phyloP scores from a whole-genome alignment of 2,797 vertebrate genomes.

The Liasis olivaceus region DNA sequence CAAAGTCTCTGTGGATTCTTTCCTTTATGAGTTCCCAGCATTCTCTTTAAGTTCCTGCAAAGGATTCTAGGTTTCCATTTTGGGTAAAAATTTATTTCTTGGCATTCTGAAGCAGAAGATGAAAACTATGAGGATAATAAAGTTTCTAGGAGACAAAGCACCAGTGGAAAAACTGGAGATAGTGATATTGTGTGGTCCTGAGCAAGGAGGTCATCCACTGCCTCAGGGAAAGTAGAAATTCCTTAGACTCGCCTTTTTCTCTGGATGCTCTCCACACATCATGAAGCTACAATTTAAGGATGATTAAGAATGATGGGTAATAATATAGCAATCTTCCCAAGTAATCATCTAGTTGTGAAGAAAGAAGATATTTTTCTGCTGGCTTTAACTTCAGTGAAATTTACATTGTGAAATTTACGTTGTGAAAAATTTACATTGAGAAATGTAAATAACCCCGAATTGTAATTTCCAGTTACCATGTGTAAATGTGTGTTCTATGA shows the following conservation, averaged over 20 bases:
- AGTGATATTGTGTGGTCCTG: background rate
- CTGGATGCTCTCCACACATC: background rate
- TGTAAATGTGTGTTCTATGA: background rate
- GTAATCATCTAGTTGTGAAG: background rate
- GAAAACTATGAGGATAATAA: background rate
- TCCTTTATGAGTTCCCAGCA: constrained; percentile 59
- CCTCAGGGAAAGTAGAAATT: background rate
- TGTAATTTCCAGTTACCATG: background rate
- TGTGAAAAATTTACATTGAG: background rate
- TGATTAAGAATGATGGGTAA: background rate
- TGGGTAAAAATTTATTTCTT: constrained; percentile 63
- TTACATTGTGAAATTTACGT: background rate
- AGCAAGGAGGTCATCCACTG: background rate
- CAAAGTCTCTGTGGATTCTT: constrained; percentile 53
- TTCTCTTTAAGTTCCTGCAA: constrained; percentile 51
- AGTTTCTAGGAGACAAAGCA: background rate
- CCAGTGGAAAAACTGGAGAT: background rate
- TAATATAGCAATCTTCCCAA: background rate
- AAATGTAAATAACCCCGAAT: background rate
- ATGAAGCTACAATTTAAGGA: background rate
- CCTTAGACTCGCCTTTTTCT: background rate
- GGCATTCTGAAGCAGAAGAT: constrained; percentile 57
- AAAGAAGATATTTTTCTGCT: background rate
- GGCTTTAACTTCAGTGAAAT: background rate
- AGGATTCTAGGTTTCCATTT: constrained; percentile 58